Conservation (phyloP, 2,113 vertebrate genomes). For the Odocoileus virginianus region DNA sequence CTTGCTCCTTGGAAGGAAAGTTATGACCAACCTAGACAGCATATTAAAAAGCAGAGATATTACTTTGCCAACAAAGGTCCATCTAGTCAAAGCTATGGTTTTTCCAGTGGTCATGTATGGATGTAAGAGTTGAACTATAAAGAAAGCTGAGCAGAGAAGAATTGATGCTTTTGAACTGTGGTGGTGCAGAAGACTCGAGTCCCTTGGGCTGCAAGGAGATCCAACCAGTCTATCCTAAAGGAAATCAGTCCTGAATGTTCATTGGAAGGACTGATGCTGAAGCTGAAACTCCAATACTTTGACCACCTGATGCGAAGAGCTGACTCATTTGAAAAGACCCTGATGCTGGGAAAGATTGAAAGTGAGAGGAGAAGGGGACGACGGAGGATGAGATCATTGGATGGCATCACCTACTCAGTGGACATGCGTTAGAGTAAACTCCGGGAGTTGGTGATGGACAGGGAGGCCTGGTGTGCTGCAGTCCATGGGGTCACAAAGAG, state of each 20-base stretch:
- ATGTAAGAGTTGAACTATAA: neutral
- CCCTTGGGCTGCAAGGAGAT: neutral
- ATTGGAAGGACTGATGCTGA: neutral
- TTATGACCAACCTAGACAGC: neutral
- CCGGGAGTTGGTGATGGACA: neutral
- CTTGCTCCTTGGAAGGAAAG: neutral
- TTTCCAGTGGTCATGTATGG: neutral
- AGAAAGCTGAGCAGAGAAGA: fast-evolving
- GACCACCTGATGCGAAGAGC: neutral
- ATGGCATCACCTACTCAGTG: neutral
- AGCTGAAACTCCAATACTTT: neutral
- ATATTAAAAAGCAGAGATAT: neutral
- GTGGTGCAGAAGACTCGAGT: neutral
- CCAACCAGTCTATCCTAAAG: neutral
- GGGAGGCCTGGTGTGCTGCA: neutral
- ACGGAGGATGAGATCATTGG: neutral
- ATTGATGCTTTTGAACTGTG: neutral
- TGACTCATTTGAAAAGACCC: neutral
- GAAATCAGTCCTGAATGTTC: neutral
- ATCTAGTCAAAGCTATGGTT: neutral
- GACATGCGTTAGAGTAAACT: neutral
- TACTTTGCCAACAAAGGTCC: neutral
- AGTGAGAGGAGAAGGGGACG: neutral
- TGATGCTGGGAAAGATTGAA: neutral
- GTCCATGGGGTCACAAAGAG: neutral